Conservation (phyloP, 35 echinoderm and acorn worm genomes). For the Patiria miniata region DNA sequence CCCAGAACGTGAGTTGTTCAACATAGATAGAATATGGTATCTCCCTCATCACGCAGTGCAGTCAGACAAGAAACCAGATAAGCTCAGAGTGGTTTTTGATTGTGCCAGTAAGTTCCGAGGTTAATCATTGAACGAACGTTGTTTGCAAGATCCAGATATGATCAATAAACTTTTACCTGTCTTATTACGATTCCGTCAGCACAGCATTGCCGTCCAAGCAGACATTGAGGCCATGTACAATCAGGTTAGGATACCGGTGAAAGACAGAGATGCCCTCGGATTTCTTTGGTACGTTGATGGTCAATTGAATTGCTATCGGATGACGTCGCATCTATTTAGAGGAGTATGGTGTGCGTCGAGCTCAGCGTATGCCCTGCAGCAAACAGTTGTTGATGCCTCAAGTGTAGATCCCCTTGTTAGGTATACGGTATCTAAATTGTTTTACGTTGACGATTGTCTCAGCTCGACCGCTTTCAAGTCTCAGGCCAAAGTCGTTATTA, state of each 20-base stretch:
- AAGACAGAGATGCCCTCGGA: constrained; percentile 35
- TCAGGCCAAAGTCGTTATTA: constrained; percentile 4
- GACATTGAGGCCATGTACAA: too few species aligned
- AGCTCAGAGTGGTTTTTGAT: constrained; percentile 44
- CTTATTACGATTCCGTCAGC: constrained; percentile 36
- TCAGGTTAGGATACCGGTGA: constrained; percentile 30
- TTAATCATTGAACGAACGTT: constrained; percentile 33
- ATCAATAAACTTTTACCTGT: constrained; percentile 39
- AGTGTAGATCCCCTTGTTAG: neutral
- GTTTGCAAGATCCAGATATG: constrained; percentile 28
- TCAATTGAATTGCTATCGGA: neutral
- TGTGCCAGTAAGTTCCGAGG: constrained; percentile 22
- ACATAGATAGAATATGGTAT: constrained; percentile 31
- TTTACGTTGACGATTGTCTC: constrained; percentile 37
- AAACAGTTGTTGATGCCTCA: constrained; percentile 5
- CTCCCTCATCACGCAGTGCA: constrained; percentile 44
- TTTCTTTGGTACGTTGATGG: constrained; percentile 51
- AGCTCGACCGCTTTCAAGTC: neutral
- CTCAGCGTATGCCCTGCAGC: neutral
- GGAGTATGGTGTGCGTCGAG: constrained; percentile 35
- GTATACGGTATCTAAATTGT: neutral
- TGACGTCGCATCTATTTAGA: constrained; percentile 38
- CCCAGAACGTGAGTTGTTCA: neutral
- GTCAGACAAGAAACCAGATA: constrained; percentile 46
- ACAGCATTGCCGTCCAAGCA: constrained; percentile 39